Evolutionary conservation across 1,140 invertebrate species (phyloP).

Genomic region (Drosophila bifasciata): DNA sequence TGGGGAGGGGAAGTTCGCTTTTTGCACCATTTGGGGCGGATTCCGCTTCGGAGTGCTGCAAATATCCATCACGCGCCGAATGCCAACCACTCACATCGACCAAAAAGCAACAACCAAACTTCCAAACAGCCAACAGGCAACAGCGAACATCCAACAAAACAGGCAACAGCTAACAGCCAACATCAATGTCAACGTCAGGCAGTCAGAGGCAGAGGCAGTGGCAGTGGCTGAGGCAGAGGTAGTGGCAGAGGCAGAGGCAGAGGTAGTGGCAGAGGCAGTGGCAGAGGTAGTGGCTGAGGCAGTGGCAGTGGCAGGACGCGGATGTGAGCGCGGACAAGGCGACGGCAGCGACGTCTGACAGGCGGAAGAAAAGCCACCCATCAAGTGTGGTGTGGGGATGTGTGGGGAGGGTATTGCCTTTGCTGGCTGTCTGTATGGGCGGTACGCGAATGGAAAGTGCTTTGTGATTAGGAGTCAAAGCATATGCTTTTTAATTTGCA

Average conservation of each 20-base stretch:
- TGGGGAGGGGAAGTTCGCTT: too few relatives aligned
- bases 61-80: conserved; percentile 72
- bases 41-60: conserved; percentile 56
- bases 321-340: conserved; percentile 53
- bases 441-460: conserved; percentile 48
- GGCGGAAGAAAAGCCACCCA: conserved; percentile 62
- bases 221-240: conserved; percentile 41
- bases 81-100: conserved; percentile 41
- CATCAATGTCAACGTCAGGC: conserved; percentile 75
- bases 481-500: conserved; percentile 66
- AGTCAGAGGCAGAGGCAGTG: conserved; percentile 46
- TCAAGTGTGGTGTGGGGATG: conserved; percentile 35
- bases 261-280: conserved; percentile 47
- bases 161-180: conserved; percentile 60
- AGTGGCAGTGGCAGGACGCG: conserved; percentile 44
- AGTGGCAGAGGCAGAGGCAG: too few relatives aligned
- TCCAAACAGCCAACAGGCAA: conserved; percentile 11
- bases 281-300: too few relatives aligned
- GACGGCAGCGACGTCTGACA: conserved; percentile 59
- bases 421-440: background rate
- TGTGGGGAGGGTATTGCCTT: conserved; percentile 9
- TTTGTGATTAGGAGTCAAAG: conserved; percentile 50
- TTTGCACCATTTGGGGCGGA: too few relatives aligned
- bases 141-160: conserved; percentile 38
- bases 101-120: conserved; percentile 16